Base-by-base conservation (phyloP, 2,113 vertebrate genomes). In the Puntigrus tetrazona region DNA sequence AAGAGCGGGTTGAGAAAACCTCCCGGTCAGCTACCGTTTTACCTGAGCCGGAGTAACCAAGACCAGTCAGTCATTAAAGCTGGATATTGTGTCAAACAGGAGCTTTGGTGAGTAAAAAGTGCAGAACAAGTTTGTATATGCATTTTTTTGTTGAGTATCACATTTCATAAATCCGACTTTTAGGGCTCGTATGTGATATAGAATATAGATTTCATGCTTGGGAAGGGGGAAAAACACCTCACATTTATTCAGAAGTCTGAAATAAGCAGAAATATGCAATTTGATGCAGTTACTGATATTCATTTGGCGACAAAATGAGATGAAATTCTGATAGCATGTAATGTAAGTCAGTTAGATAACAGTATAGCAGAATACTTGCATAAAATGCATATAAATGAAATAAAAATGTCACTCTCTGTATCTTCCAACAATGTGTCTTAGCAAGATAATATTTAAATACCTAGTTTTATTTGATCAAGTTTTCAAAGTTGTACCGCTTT, bases 81-180 rank as follows among this genome's bases (percentile, higher is more conserved):
- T 1, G 97, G 98, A 0, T 97, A 95, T 87, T 98, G 98, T 74
- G 98, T 99, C 3, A 99, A 99, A 82, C 98, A 99, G 87, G 98
- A 70, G 98, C 97, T 29, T 94, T 99, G 96, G 98, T 99, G 88
- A 96, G 97, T 94, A 16, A 22, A 3, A 14, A 34, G 13, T 22
- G 57, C 69, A 73, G 69, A 43, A 43, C 25, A 55, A 55, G 20
- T 55, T 3, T 55, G 20, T 8, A 22, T 3, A 63, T 29, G 25
- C 6, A 0, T 65, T 31, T 31, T n/a, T 31, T 18, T 34, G 27
- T 31, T 7, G 29, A 67, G 63, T 67, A 34, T 20, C 27, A 65
- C 18, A 16, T 65, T 65, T 31, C 13, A 65, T 65, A 18, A 27
- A 65, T 65, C 29, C 34, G 16, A 31, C 29, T 65, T 65, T 65